Evolutionary conservation across 2,113 vertebrate species (phyloP).

Genomic region (Megaleporinus macrocephalus): DNA sequence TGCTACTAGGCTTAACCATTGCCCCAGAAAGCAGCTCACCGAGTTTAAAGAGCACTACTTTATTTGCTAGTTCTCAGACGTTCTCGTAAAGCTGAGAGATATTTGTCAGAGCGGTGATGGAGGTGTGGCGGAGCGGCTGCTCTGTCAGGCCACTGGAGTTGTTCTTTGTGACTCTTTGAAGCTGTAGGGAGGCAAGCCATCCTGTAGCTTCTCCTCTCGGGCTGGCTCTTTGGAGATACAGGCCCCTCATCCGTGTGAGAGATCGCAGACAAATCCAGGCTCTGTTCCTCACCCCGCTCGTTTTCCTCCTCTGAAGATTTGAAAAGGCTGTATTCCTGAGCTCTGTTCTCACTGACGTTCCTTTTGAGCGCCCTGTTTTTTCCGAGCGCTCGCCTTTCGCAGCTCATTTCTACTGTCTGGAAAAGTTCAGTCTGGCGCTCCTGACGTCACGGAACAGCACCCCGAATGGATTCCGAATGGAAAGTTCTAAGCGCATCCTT

Average conservation of each 20-base stretch:
- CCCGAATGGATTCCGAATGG: neutral
- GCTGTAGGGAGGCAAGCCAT: constrained; percentile 15
- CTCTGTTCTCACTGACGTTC: constrained; percentile 14
- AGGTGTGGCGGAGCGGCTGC: neutral
- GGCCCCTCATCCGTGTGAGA: constrained; percentile 20
- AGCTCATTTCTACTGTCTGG: neutral
- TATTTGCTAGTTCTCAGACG: neutral
- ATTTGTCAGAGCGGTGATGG: neutral
- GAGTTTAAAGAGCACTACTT: neutral
- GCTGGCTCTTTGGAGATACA: constrained; percentile 53
- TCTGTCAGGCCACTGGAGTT: constrained; percentile 16
- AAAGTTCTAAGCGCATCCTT: neutral
- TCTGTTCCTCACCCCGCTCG: constrained; percentile 12
- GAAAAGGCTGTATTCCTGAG: constrained; percentile 3
- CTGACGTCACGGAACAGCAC: neutral
- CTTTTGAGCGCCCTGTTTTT: neutral
- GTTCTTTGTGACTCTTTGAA: constrained; percentile 30
- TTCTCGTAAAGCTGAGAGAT: neutral
- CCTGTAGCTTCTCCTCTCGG: constrained; percentile 26
- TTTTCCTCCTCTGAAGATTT: constrained; percentile 8
- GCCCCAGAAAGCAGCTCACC: neutral
- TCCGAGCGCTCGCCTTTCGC: neutral
- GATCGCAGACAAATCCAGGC: constrained; percentile 18
- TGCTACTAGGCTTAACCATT: neutral
- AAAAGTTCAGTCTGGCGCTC: neutral